Percentiles rank a stretch among this genome's conserved stretches.
phyloP scores from a whole-genome alignment of 2,888 invertebrate species.

The Drosophila maculinotata region DNA sequence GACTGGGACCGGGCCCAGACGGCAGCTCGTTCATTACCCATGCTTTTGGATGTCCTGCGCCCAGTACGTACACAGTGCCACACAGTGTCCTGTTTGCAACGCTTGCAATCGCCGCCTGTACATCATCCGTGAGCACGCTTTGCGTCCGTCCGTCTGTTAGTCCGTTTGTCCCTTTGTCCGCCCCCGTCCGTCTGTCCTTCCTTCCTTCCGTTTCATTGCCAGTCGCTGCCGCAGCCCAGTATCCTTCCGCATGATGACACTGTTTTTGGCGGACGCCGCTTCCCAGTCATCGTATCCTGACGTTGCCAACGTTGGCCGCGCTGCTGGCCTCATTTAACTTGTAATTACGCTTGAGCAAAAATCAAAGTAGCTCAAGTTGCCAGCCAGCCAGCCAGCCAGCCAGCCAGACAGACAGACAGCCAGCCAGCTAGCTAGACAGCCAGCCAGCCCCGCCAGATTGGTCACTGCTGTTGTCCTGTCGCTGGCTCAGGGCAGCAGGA shows the following conservation, averaged over 20 bases:
- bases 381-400: conserved; percentile 35
- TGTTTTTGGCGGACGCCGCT: conserved; percentile 72
- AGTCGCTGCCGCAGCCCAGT: conserved; percentile 65
- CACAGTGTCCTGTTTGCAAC: conserved; percentile 18
- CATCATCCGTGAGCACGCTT: conserved; percentile 68
- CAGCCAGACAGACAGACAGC: conserved; percentile 6
- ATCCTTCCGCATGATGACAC: conserved; percentile 80
- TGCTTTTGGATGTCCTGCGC: conserved; percentile 56
- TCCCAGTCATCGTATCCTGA: conserved; percentile 52
- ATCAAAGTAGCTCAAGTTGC: conserved; percentile 82
- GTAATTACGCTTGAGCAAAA: conserved; percentile 81
- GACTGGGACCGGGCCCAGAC: conserved; percentile 16
- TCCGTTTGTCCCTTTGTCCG: conserved; percentile 10
- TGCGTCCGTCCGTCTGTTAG: conserved; percentile 44
- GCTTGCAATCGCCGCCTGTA: conserved; percentile 70
- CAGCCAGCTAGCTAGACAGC: no score
- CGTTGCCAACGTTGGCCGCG: conserved; percentile 43
- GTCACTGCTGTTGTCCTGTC: conserved; percentile 29
- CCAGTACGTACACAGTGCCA: conserved; percentile 21
- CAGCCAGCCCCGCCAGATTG: conserved; percentile 12
- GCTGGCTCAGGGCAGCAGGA: no score
- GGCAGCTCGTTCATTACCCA: conserved; percentile 73
- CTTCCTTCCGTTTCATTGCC: conserved; percentile 80
- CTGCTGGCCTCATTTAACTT: conserved; percentile 83
- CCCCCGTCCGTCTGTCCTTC: conserved; percentile 50